Evolutionary conservation across 2,113 vertebrate species (phyloP).

Genomic region (Salvelinus alpinus): DNA sequence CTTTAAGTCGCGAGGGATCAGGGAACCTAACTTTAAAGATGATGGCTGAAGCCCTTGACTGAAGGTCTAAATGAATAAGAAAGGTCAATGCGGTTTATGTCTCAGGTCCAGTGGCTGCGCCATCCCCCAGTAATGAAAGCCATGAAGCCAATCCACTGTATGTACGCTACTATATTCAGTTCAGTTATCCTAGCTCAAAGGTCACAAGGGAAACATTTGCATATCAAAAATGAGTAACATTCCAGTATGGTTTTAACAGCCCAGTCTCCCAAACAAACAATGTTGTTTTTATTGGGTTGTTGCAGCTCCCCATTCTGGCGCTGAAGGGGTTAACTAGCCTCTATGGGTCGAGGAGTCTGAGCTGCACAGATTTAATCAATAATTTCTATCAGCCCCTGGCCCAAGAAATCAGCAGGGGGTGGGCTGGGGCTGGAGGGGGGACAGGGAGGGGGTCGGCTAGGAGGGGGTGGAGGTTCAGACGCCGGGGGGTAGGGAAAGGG

Average conservation of each 20-base stretch:
- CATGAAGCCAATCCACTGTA: conserved; percentile 48
- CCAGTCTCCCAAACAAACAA: conserved; percentile 27
- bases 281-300: conserved; percentile 42
- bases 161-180: conserved; percentile 36
- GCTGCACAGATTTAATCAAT: conserved; percentile 87
- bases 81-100: conserved; percentile 71
- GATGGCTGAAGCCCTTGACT: conserved; percentile 73
- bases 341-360: conserved; percentile 79
- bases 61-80: conserved; percentile 75
- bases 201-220: conserved; percentile 56
- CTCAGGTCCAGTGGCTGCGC: conserved; percentile 56
- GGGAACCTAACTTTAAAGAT: conserved; percentile 70
- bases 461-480: conserved; percentile 49
- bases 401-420: conserved; percentile 80
- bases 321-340: conserved; percentile 81
- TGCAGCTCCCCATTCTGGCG: conserved; percentile 46
- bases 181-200: conserved; percentile 39
- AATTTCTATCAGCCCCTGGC: conserved; percentile 88
- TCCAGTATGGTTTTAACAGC: conserved; percentile 6
- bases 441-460: conserved; percentile 37
- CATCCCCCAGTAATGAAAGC: conserved; percentile 56
- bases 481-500: conserved; percentile 72
- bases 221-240: conserved; percentile 43
- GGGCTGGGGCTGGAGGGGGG: conserved; percentile 63
- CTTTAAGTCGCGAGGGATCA: conserved; percentile 65